phyloP scores from a whole-genome alignment of 2,888 invertebrate genomes.

The Trichopria drosophilae region DNA sequence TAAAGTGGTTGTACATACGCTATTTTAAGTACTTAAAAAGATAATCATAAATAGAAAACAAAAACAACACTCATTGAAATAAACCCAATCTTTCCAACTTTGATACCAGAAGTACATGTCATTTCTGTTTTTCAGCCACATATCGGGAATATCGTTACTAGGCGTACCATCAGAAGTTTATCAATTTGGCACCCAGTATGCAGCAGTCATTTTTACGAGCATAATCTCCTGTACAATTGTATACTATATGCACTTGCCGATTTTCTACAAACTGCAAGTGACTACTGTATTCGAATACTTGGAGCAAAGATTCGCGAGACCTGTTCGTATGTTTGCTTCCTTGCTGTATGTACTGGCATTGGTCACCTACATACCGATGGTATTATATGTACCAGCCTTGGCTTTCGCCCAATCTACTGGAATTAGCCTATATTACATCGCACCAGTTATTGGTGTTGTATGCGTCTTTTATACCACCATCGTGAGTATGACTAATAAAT shows the following conservation, averaged over 20 bases:
- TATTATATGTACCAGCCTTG: slow-evolving; percentile 71
- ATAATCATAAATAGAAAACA: not conserved
- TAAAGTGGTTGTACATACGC: too few relatives aligned
- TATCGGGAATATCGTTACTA: slow-evolving; percentile 74
- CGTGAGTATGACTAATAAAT: slow-evolving; percentile 56
- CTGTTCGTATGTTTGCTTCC: slow-evolving; percentile 64
- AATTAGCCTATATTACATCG: slow-evolving; percentile 66
- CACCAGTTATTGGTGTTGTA: slow-evolving; percentile 68
- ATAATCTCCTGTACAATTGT: slow-evolving; percentile 47
- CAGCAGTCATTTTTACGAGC: slow-evolving; percentile 57
- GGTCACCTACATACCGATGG: slow-evolving; percentile 66
- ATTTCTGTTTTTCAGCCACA: slow-evolving; percentile 64
- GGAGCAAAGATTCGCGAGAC: slow-evolving; percentile 66
- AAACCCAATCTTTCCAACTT: too few relatives aligned
- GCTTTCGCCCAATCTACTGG: slow-evolving; percentile 74
- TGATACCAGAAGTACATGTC: too few relatives aligned
- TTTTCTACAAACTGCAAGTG: slow-evolving; percentile 71
- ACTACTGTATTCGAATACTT: slow-evolving; percentile 73
- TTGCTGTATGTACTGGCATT: slow-evolving; percentile 65
- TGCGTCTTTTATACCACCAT: slow-evolving; percentile 77
- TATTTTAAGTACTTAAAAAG: not conserved
- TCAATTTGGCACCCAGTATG: slow-evolving; percentile 69
- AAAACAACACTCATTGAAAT: too few relatives aligned
- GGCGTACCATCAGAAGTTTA: slow-evolving; percentile 77
- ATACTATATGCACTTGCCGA: slow-evolving; percentile 62